Percentiles rank a stretch among this genome's conserved stretches.
These are phyloP conservation scores for Orius insidiosus DNA, from an alignment of 1,140 invertebrate species.

Conservation along the genomic window DNA sequence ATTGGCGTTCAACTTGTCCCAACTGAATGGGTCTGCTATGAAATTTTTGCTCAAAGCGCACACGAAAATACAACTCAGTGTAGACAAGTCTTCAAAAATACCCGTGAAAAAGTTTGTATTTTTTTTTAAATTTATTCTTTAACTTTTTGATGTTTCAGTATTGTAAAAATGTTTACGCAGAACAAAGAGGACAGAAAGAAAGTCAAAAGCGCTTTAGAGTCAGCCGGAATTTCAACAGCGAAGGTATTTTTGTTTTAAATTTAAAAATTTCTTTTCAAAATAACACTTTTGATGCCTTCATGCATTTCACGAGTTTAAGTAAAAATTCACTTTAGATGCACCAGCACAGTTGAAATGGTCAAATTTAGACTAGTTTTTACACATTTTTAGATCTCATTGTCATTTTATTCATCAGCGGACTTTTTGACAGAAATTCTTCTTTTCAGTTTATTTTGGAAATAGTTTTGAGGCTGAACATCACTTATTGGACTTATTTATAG, in stretches of 20 bases:
- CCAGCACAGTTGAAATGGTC: no score
- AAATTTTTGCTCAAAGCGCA: constrained; percentile 81
- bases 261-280: no score
- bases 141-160: constrained; percentile 34
- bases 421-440: no score
- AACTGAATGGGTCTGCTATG: constrained; percentile 70
- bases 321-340: no score
- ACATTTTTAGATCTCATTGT: no score
- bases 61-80: constrained; percentile 66
- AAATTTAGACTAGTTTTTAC: no score
- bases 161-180: constrained; percentile 77
- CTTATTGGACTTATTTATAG: no score
- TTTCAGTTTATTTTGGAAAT: no score
- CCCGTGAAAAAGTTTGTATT: constrained; percentile 76
- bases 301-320: no score
- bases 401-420: no score
- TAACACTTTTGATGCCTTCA: no score
- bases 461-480: no score
- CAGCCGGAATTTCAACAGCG: constrained; percentile 62
- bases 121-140: background rate
- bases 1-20: constrained; percentile 76
- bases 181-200: constrained; percentile 86
- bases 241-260: constrained; percentile 37
- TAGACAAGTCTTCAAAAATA: constrained; percentile 76
- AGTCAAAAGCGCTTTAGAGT: constrained; percentile 81